phyloP scores from a whole-genome alignment of 2,888 invertebrate species.

The Beris morrisii region DNA sequence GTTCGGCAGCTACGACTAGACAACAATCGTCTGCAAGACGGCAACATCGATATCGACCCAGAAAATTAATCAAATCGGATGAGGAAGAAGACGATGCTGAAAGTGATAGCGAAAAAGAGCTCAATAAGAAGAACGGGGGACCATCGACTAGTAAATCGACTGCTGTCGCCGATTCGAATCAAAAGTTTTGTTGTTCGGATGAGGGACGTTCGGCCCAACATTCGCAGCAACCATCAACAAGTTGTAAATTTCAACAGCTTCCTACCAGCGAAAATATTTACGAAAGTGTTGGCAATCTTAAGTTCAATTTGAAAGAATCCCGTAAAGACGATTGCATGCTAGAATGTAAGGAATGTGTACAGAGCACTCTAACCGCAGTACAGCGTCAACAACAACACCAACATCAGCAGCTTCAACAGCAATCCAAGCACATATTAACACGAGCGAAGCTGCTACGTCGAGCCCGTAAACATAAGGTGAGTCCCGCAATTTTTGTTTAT shows the following conservation, averaged over 20 bases:
- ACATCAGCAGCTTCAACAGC: constrained; percentile 22
- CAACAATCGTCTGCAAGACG: constrained; percentile 45
- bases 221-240: constrained; percentile 36
- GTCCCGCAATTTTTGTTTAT: constrained; percentile 36
- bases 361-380: constrained; percentile 23
- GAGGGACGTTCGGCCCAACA: constrained; percentile 35
- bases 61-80: constrained; percentile 56
- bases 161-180: constrained; percentile 16
- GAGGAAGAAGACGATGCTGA: constrained; percentile 56
- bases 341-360: constrained; percentile 37
- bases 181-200: constrained; percentile 33
- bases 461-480: constrained; percentile 55
- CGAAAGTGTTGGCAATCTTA: constrained; percentile 54
- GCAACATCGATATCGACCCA: constrained; percentile 55
- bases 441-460: constrained; percentile 55
- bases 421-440: constrained; percentile 49
- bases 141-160: constrained; percentile 15
- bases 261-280: constrained; percentile 48
- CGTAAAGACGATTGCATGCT: constrained; percentile 30
- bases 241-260: constrained; percentile 29
- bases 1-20: constrained; percentile 17
- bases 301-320: constrained; percentile 44
- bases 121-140: constrained; percentile 39
- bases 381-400: constrained; percentile 27
- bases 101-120: constrained; percentile 50